Base-by-base conservation (phyloP, 2,888 invertebrate genomes). In the Nineta flava region DNA sequence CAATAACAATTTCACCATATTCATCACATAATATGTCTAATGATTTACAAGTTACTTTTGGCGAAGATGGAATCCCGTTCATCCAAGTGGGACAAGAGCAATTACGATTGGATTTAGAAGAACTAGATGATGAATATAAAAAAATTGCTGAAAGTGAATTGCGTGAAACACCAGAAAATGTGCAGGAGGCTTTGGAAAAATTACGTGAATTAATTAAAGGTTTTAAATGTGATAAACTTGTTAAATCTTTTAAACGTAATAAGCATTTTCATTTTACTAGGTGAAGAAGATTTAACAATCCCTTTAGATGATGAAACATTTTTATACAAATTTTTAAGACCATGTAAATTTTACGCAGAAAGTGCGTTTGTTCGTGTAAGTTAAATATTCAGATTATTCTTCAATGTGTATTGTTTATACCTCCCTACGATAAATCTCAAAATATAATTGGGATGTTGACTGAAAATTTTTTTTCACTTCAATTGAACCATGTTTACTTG, bases 311-410 rank as follows among this genome's bases (percentile, higher is more conserved):
- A 77, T 53, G 85, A 86, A 58, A 76, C 78, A 2, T 90, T 78
- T 59, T 71, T 88, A 44, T 66, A 79, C 52, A 81, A 84, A 65
- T 93, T 90, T 62, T 69, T 93, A 44, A 74, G 93, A 51, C 91
- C 91, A 0, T 82, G 85, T 60, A 88, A 91, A 66, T 93, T 83
- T 67, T 87, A 92, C 61, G 77, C 87, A 1, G 82, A 87, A 47
- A 81, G 87, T 57, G 83, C 91, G 3, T 80, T 83, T 54, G 77
- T 79, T 64, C 70, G 84, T 66, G 83, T 87, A 69, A 67, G 72
- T 60, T 21, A 43, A 6, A 26, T 26, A 5, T 3, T 6, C 4
- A 7, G 1, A 26, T 19, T 19, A 19, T 19, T 3, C 19, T 19
- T 19, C 2, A 19, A 5, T 5, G 5, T 5, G 19, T 19, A 19